A percentile compares a stretch with the other conserved stretches of the same genome.
phyloP scores from a whole-genome alignment of 2,797 vertebrate species.

The Botia almorhae region DNA sequence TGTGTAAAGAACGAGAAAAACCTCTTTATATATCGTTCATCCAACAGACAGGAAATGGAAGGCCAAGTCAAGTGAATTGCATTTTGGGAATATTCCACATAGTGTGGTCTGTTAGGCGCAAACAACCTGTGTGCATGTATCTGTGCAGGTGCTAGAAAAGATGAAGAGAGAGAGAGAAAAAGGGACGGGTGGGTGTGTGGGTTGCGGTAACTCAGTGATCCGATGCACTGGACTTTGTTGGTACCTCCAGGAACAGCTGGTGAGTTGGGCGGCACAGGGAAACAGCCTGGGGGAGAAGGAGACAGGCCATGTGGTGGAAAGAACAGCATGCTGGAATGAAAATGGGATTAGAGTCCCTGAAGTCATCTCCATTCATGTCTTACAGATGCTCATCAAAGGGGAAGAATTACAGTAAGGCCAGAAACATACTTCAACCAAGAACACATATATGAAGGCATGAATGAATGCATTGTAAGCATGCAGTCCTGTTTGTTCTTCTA shows the following conservation, averaged over 20 bases:
- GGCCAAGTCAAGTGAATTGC: no score
- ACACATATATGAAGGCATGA: not conserved
- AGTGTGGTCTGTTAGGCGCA: not conserved
- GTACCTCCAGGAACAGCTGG: constrained; percentile 93
- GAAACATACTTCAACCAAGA: not conserved
- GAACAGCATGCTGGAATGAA: constrained; percentile 72
- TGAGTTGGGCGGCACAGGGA: constrained; percentile 85
- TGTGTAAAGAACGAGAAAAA: not conserved
- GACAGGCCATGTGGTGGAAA: constrained; percentile 70
- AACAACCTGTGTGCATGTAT: constrained; percentile 44
- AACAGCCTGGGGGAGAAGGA: constrained; percentile 65
- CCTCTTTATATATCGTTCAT: not conserved
- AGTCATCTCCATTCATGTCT: constrained; percentile 10
- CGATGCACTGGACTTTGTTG: constrained; percentile 94
- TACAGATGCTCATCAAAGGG: not conserved
- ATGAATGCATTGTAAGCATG: not conserved
- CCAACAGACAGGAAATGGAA: no score
- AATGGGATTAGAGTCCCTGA: constrained; percentile 81
- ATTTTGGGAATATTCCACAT: no score
- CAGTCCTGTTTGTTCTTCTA: not conserved
- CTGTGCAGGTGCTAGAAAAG: not conserved
- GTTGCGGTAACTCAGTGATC: constrained; percentile 56
- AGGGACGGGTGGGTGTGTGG: not conserved
- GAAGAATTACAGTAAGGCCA: not conserved
- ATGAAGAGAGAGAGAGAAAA: not conserved